Base-by-base conservation (phyloP, 2,113 vertebrate genomes). In the Caranx ignobilis region DNA sequence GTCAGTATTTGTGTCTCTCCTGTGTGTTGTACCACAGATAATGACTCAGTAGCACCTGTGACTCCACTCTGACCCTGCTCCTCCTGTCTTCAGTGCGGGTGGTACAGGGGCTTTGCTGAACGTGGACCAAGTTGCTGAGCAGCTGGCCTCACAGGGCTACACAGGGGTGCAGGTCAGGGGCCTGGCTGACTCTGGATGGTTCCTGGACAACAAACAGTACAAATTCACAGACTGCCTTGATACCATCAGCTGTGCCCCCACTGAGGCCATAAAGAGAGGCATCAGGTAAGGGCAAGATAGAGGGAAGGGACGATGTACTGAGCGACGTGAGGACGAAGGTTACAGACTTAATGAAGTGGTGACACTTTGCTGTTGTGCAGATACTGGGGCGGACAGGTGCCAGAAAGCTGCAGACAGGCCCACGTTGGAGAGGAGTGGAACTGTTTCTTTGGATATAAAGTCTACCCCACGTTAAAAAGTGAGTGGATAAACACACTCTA, bases 141-240 rank as follows among this genome's bases (percentile, higher is more conserved):
- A 96, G 88, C 94, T 99, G 89, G 95, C 95, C 86, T 95, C 94
- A 19, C 90, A 95, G 95, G 97, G 97, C 8, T 92, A 97, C 61
- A 73, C 89, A 0, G 95, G 94, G 47, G 95, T 99, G 85, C 96
- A 97, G 90, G 97, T 99, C 34, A 93, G 98, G 66, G 97, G 97
- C 47, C 90, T 99, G 89, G 96, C 95, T 0, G 97, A 99, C 88
- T 99, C 98, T 0, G 97, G 97, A 2, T 99, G 97, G 97, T 98
- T 99, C 92, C 92, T 99, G 91, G 97, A 99, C 93, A 99, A 98
- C 80, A 96, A 96, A 79, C 97, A 98, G 80, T 97, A 97, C 56
- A 96, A 94, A 73, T 93, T 93, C 41, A 97, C 96, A 0, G 96
- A 97, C 91, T 99, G 98, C n/a, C 72, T 96, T 0, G 96, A 98